These are phyloP conservation scores for Gortyna flavago DNA, from an alignment of 2,888 invertebrate genomes.

Conservation along the genomic window DNA sequence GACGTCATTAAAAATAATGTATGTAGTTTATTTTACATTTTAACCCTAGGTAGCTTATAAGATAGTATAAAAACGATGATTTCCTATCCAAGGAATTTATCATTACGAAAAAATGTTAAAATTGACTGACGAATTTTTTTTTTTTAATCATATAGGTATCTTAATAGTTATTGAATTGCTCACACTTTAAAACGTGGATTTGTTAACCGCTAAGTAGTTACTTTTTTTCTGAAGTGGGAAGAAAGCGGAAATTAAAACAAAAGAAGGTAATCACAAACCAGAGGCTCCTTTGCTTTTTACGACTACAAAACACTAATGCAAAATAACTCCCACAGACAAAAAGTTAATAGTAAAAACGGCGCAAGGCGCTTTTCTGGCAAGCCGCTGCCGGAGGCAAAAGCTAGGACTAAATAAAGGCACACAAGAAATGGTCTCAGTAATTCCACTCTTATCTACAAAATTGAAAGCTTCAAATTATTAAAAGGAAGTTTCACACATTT, in stretches of 20 bases:
- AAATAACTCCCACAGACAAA: constrained; percentile 42
- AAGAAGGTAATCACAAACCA: constrained; percentile 33
- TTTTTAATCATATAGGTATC: too few relatives aligned
- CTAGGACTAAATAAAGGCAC: constrained; percentile 31
- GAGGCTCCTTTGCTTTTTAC: constrained; percentile 31
- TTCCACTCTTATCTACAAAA: background rate
- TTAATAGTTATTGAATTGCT: background rate
- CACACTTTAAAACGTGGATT: background rate
- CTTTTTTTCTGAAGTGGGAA: background rate
- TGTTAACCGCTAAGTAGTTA: background rate
- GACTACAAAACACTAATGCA: constrained; percentile 33
- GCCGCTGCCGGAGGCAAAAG: constrained; percentile 48
- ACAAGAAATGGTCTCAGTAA: constrained; percentile 22
- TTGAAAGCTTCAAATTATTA: background rate
- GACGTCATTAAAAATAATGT: too few relatives aligned
- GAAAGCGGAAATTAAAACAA: constrained; percentile 19
- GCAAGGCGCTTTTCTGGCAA: constrained; percentile 45
- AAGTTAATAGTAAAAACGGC: constrained; percentile 52
- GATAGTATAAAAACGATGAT: background rate
- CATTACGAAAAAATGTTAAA: background rate
- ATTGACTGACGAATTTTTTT: background rate
- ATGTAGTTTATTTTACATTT: constrained; percentile 10
- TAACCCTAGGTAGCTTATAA: background rate
- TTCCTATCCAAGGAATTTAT: background rate
- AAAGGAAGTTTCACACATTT: background rate